phyloP scores from a whole-genome alignment of 1,140 invertebrate genomes.

The Tetramorium simillimum region DNA sequence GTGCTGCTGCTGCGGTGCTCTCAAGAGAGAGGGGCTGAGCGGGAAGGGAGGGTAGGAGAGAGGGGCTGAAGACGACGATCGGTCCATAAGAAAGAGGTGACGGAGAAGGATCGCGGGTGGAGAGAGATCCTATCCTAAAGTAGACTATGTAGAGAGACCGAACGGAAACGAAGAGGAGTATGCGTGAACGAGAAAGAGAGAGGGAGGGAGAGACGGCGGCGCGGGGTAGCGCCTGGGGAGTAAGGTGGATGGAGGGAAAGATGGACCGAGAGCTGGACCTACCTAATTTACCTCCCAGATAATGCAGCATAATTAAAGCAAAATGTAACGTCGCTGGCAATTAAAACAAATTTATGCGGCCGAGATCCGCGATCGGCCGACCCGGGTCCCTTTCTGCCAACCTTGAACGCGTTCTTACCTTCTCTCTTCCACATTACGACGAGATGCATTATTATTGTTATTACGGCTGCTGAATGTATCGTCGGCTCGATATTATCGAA shows the following conservation, averaged over 20 bases:
- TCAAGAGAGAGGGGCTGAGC: neutral
- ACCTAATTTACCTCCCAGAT: slow-evolving; percentile 86
- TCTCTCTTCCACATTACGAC: slow-evolving; percentile 64
- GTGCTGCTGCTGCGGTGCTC: slow-evolving; percentile 21
- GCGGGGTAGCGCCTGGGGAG: slow-evolving; percentile 42
- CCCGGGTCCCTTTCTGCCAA: slow-evolving; percentile 70
- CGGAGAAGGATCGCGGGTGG: slow-evolving; percentile 76
- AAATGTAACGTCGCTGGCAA: slow-evolving; percentile 86
- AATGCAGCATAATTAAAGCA: slow-evolving; percentile 86
- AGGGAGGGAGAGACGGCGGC: neutral
- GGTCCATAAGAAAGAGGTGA: slow-evolving; percentile 64
- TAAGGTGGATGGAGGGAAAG: slow-evolving; percentile 62
- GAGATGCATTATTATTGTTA: slow-evolving; percentile 75
- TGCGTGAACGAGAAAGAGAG: neutral
- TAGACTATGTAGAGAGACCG: slow-evolving; percentile 56
- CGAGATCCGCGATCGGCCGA: slow-evolving; percentile 85
- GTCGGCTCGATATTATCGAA: slow-evolving; percentile 49
- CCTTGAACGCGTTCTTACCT: slow-evolving; percentile 73
- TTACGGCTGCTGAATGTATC: slow-evolving; percentile 58
- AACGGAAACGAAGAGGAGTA: neutral
- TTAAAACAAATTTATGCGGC: slow-evolving; percentile 87
- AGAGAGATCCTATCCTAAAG: slow-evolving; percentile 81
- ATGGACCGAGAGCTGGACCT: slow-evolving; percentile 81
- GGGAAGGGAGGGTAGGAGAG: slow-evolving; percentile 32
- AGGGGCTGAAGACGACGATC: slow-evolving; percentile 58